Base-by-base conservation (phyloP, 2,113 vertebrate species). In the Eulemur rufifrons region DNA sequence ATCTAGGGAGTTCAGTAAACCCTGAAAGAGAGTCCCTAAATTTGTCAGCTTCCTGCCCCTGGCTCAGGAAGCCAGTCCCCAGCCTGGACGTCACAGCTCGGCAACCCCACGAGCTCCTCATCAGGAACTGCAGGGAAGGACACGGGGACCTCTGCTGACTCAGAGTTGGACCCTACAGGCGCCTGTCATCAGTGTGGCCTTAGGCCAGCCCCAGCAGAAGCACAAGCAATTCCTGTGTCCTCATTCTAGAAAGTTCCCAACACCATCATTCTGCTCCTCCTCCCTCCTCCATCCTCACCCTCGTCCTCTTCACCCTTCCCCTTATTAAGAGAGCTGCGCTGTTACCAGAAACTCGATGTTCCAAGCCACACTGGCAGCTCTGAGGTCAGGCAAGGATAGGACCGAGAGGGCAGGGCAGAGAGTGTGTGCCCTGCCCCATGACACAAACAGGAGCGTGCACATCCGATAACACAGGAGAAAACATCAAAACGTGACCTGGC, bases 241-340 rank as follows among this genome's bases (percentile, higher is more conserved):
- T 86, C 76, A 84, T 87, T 86, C 83, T 78, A 97, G 95, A 87
- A 81, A 87, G 18, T 2, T 87, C 47, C 61, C 54, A 74, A 7
- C 15, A 52, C 47, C 63, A 7, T 52, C 52, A 25, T n/a, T 32
- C 85, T 52, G 14, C 15, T 54, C 20, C n/a, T 54, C 37, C n/a
- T 83, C 18, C 21, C 14, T 82, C 37, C 32, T 34, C 42, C 77
- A 42, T 54, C 47, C 85, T 76, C 45, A 4, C 45, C 47, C 23
- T 86, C 69, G 15, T 81, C 66, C 27, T 32, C 47, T 29, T 32
- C 68, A 73, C 77, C 12, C 25, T 32, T 18, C 39, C 27, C 66
- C 86, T 84, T 83, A 37, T 84, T 80, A 37, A 56, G 59, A 78
- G n/a, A 71, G 77, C 14, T 4, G 37, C 18, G 37, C 21, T 1